phyloP scores from a whole-genome alignment of 1,140 invertebrate genomes.

The Ridgeia piscesae region DNA sequence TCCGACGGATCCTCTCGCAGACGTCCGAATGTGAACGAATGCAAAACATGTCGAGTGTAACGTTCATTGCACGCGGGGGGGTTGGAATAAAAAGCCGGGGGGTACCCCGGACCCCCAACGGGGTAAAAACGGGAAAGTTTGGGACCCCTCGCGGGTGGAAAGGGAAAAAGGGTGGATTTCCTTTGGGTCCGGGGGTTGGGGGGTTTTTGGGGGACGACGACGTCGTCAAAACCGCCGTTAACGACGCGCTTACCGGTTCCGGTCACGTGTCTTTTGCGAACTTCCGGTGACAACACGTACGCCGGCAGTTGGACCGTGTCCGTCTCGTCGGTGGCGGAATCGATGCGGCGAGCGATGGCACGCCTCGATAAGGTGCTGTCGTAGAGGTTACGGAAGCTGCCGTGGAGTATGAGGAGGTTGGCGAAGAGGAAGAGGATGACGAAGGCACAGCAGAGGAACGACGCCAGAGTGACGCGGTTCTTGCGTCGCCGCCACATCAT shows the following conservation, averaged over 20 bases:
- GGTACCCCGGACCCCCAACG: too few species aligned
- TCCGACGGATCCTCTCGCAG: constrained; percentile 10
- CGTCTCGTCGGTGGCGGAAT: neutral
- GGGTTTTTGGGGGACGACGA: neutral
- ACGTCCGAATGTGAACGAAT: constrained; percentile 41
- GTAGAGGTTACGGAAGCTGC: neutral
- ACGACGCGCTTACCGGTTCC: neutral
- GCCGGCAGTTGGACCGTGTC: neutral
- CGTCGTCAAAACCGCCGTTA: neutral
- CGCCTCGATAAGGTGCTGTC: neutral
- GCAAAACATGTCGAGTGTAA: constrained; percentile 38
- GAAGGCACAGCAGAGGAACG: neutral
- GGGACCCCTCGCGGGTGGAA: too few species aligned
- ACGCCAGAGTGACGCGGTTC: neutral
- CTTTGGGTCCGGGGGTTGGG: too few species aligned
- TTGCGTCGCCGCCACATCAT: neutral
- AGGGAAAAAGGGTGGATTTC: too few species aligned
- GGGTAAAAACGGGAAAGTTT: too few species aligned
- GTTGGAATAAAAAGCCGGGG: constrained; percentile 64
- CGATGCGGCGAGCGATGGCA: neutral
- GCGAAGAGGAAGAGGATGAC: neutral
- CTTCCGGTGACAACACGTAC: constrained; percentile 3
- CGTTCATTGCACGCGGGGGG: constrained; percentile 54
- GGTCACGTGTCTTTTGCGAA: neutral
- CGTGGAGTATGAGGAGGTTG: neutral